phyloP scores from a whole-genome alignment of 1,140 invertebrate species.

The Anadara kagoshimensis region DNA sequence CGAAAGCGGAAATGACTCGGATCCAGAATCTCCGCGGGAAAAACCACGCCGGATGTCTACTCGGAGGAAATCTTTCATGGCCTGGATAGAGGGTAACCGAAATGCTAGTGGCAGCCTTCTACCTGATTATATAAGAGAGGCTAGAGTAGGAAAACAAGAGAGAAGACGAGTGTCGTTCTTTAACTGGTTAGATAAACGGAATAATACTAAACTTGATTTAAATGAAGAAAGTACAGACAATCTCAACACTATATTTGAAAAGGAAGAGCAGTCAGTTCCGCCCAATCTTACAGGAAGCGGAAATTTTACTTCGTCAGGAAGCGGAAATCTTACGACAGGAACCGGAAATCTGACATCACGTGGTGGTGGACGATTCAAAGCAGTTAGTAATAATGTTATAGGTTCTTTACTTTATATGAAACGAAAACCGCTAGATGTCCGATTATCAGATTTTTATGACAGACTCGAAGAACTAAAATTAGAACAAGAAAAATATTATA shows the following conservation, averaged over 20 bases:
- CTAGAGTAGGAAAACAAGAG: not conserved
- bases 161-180: conserved; percentile 13
- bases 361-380: conserved; percentile 4
- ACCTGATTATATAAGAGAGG: not conserved
- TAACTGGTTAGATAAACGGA: conserved; percentile 3
- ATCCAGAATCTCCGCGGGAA: conserved; percentile 12
- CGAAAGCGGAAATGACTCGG: conserved; percentile 10
- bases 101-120: not conserved
- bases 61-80: conserved; percentile 31
- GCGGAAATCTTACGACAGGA: too few relatives aligned
- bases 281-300: not conserved
- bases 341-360: too few relatives aligned
- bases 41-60: conserved; percentile 21
- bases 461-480: conserved; percentile 4
- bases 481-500: not conserved
- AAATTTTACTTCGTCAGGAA: too few relatives aligned
- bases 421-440: conserved; percentile 9
- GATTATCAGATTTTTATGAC: conserved; percentile 15
- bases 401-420: conserved; percentile 1
- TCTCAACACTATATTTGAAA: not conserved
- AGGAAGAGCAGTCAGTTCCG: not conserved
- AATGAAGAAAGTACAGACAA: not conserved
- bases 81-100: conserved; percentile 34
- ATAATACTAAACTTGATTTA: not conserved
- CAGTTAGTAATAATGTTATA: not conserved